A percentile compares a stretch with the other conserved stretches of the same genome.
These are phyloP conservation scores for Dione vanillae DNA, from an alignment of 2,888 invertebrate genomes.

Conservation along the genomic window DNA sequence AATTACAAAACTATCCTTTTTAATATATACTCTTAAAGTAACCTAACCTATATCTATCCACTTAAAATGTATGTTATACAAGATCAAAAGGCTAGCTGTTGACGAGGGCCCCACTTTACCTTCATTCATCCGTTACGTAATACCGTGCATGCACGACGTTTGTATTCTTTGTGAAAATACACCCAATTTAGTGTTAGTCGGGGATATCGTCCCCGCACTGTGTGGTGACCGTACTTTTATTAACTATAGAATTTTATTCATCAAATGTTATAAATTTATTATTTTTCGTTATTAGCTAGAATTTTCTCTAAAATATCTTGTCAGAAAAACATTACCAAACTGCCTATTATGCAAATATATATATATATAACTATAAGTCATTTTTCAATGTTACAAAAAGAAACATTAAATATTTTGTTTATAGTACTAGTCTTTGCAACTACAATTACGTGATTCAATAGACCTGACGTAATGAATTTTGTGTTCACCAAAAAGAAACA, in stretches of 20 bases:
- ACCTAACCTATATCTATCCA: not conserved
- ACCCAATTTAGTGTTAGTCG: slow-evolving; percentile 45
- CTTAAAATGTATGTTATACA: slow-evolving; percentile 19
- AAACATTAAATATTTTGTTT: not conserved
- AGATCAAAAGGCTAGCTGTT: slow-evolving; percentile 21
- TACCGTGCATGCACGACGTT: slow-evolving; percentile 41
- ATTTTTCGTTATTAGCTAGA: not conserved
- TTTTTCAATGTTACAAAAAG: too few relatives aligned
- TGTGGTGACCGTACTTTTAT: slow-evolving; percentile 42
- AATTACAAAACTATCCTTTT: not conserved
- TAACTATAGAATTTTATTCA: slow-evolving; percentile 37
- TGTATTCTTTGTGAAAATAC: slow-evolving; percentile 47
- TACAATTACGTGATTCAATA: not conserved
- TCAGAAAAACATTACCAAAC: not conserved
- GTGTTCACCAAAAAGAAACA: not conserved
- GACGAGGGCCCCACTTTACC: slow-evolving; percentile 38
- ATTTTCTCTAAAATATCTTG: not conserved
- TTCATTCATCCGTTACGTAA: slow-evolving; percentile 35
- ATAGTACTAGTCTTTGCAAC: not conserved
- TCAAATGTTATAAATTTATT: slow-evolving; percentile 18
- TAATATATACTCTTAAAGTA: not conserved
- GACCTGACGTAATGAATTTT: not conserved
- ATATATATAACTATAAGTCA: too few relatives aligned
- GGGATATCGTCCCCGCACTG: slow-evolving; percentile 46
- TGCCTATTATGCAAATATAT: too few relatives aligned